These are phyloP conservation scores for Cheiracanthium punctorium DNA, from an alignment of 2,888 invertebrate species.

Conservation along the genomic window DNA sequence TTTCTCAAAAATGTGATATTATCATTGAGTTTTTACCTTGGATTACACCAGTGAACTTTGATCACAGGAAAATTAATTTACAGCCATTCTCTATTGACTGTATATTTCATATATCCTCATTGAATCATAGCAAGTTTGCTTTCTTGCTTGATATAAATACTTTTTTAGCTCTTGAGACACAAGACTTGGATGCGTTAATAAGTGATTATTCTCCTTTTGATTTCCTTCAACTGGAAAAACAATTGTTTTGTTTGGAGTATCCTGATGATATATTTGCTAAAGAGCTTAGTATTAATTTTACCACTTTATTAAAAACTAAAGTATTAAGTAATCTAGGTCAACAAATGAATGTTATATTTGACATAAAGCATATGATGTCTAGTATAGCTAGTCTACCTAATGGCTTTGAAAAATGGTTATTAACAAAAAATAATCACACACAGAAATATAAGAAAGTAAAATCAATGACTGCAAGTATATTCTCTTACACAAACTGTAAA, in stretches of 20 bases:
- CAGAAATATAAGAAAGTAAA: not conserved
- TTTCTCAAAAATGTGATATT: slow-evolving; percentile 24
- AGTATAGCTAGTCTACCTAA: not conserved
- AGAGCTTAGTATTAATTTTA: slow-evolving; percentile 42
- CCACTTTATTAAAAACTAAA: slow-evolving; percentile 33
- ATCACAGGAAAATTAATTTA: not conserved
- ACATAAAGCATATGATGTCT: slow-evolving; percentile 6
- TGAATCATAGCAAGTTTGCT: slow-evolving; percentile 21
- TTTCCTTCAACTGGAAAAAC: slow-evolving; percentile 12
- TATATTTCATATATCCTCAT: slow-evolving; percentile 19
- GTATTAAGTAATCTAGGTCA: not conserved
- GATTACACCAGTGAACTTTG: slow-evolving; percentile 21
- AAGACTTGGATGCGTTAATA: slow-evolving; percentile 5
- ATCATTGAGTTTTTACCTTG: slow-evolving; percentile 31
- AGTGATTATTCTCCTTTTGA: not conserved
- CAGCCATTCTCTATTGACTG: slow-evolving; percentile 32
- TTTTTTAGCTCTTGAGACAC: slow-evolving; percentile 15
- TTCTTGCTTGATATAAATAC: slow-evolving; percentile 16
- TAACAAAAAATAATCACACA: not conserved
- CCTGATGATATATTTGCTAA: slow-evolving; percentile 41
- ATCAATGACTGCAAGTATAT: not conserved
- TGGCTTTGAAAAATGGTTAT: slow-evolving; percentile 22
- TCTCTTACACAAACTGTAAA: slow-evolving; percentile 38
- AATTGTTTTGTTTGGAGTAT: slow-evolving; percentile 37
- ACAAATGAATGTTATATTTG: slow-evolving; percentile 3